Base-by-base conservation (phyloP, 2,113 vertebrate species). In the Protobothrops flavoviridis region DNA sequence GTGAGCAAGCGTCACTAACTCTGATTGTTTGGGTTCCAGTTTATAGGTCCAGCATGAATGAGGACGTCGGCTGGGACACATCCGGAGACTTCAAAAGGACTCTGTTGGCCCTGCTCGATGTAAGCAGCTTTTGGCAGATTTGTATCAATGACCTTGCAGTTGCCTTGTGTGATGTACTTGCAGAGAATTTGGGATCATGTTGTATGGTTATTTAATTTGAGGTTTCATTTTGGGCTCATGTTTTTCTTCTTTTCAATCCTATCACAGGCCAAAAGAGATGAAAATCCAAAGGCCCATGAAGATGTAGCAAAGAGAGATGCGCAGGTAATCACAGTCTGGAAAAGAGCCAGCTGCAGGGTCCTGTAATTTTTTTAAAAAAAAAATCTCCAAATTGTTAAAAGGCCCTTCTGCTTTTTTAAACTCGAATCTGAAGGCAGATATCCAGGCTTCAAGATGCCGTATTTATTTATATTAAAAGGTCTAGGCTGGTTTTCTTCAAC, bases 31-130 rank as follows among this genome's bases (percentile, higher is more conserved):
- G 93, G 90, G 85, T 95, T 97, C 94, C 94, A 90, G 99, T 97
- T 90, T 98, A 98, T 11, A 98, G 98, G 91, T 98, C 93, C 93
- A 89, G 96, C 7, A 87, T 99, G 91, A 95, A 94, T 90, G 94
- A 98, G 11, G 98, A 98, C 87, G 97, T 99, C 89, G 95, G 98
- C 95, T 98, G 98, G 0, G 98, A 99, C 93, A 98, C 98, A 9
- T 97, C 98, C 50, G 98, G 98, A 52, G 98, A 99, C 91, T 98
- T 98, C 74, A 97, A 96, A 89, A 98, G 98, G 94, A 97, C 98
- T 7, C 95, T 99, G n/a, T 91, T 99, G 93, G 98, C 97, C 93
- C 95, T 99, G 94, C 98, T 98, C 24, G 97, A 99, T 97, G 99
- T 99, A 96, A 95, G n/a, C 1, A 24, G 2, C 2, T 17, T 61